Evolutionary conservation across 2,797 vertebrate genomes (phyloP), one percentile per base, ranked within the genome.

Genomic region (Eptatretus atami): DNA sequence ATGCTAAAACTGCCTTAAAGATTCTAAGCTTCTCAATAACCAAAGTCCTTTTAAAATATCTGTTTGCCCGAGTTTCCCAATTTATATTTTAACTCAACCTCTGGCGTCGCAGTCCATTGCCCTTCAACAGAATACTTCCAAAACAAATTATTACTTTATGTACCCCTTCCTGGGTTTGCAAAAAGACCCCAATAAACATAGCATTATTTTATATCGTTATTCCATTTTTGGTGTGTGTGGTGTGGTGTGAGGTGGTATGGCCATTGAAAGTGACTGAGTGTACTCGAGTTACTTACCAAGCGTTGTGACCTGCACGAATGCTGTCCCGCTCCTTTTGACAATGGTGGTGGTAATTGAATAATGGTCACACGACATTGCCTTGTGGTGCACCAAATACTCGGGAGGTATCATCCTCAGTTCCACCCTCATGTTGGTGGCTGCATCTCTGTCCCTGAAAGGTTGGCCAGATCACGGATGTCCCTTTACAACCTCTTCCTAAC

Each of bases 361-460:
- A 92, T 80, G 2, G 82, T 76, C 66, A 90, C 81, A n/a, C 71
- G 79, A 63, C 85, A 1, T 79, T 79, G 10, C 68, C 74, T n/a
- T 67, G 90, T 76, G 15, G 82, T 83, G 13, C 86, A 88, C 87
- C 87, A n/a, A n/a, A 94, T 8, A 94, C 69, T 68, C 82, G 0
- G 86, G 81, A 71, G 76, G 81, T 67, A 79, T n/a, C 76, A 2
- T 78, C 79, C 13, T 68, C 72, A 1, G 70, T 70, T 6, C 71
- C 76, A 64, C 78, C 76, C 6, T 73, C 74, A 53, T 76, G 71
- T 31, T 77, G n/a, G 77, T n/a, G 86, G 72, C 54, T 84, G 81
- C 63, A 84, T 86, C 90, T 65, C 14, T 63, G 67, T 10, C 9
- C 9, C 15, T 9, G 55, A 24, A 60, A 11, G 55, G 2, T 15